phyloP scores from a whole-genome alignment of 2,113 vertebrate genomes.

The Chroicocephalus ridibundus region DNA sequence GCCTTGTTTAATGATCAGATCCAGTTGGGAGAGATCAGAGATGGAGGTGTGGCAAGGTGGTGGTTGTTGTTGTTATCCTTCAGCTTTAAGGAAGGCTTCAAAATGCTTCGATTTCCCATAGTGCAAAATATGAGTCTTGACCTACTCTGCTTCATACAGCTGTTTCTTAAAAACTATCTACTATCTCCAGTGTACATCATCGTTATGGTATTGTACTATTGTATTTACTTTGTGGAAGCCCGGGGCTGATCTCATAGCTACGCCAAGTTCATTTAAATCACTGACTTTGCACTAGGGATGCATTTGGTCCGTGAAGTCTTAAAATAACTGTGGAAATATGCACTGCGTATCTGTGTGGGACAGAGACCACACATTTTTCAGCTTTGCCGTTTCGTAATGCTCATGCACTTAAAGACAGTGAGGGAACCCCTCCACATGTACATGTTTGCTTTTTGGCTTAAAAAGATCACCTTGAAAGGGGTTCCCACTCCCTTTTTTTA shows the following conservation, averaged over 20 bases:
- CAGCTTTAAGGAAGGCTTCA: not conserved
- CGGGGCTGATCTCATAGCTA: not conserved
- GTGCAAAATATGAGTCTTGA: not conserved
- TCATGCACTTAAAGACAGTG: not conserved
- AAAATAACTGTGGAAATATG: not conserved
- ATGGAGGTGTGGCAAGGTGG: constrained; percentile 10
- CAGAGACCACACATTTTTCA: not conserved
- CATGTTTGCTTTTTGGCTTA: not conserved
- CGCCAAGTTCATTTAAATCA: not conserved
- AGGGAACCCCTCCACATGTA: rapidly evolving
- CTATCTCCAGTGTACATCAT: not conserved
- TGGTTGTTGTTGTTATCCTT: not conserved
- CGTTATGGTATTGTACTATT: not conserved
- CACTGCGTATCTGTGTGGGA: not conserved
- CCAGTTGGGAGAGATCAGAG: constrained; percentile 27
- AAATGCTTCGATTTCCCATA: not conserved
- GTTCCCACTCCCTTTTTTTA: not conserved
- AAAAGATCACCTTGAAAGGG: not conserved
- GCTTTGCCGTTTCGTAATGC: not conserved
- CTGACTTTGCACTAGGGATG: not conserved
- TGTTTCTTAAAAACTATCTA: not conserved
- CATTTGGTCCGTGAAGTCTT: not conserved
- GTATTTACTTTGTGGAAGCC: not conserved
- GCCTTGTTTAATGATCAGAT: constrained; percentile 18
- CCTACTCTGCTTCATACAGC: not conserved